phyloP scores from a whole-genome alignment of 2,113 vertebrate species.

The Pungitius pungitius region DNA sequence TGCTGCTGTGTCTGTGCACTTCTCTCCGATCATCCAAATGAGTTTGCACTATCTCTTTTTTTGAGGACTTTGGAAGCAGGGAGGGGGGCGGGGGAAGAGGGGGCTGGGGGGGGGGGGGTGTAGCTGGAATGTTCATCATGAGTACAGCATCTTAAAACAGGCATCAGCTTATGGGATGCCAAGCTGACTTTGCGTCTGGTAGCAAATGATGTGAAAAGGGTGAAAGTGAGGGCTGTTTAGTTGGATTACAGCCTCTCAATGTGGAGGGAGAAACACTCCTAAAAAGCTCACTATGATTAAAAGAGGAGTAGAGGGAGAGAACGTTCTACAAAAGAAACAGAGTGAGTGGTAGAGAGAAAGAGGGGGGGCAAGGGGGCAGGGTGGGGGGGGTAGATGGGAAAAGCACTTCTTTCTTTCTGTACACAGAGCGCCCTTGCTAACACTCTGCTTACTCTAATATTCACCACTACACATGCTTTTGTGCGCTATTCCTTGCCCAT shows the following conservation, averaged over 20 bases:
- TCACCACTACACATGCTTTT: conserved; percentile 70
- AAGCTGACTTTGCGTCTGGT: conserved; percentile 50
- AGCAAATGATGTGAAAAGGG: conserved; percentile 56
- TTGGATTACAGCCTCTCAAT: conserved; percentile 32
- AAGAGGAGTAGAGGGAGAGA: conserved; percentile 30
- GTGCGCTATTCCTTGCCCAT: conserved; percentile 47
- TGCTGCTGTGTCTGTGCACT: conserved; percentile 30
- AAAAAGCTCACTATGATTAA: conserved; percentile 60
- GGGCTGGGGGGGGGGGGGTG: neutral
- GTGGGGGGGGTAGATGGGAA: conserved; percentile 37
- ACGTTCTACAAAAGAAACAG: conserved; percentile 35
- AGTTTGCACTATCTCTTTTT: conserved; percentile 35
- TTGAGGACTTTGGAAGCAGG: no score
- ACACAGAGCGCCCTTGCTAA: conserved; percentile 56
- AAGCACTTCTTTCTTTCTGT: conserved; percentile 58
- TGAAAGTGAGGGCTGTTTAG: conserved; percentile 42
- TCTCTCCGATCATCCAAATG: conserved; percentile 41
- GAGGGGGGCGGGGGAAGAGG: neutral
- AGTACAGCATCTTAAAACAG: conserved; percentile 57
- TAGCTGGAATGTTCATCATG: conserved; percentile 35
- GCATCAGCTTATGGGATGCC: conserved; percentile 45
- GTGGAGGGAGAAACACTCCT: conserved; percentile 36
- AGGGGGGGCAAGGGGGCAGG: no score
- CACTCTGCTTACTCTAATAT: conserved; percentile 60
- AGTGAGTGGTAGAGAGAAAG: conserved; percentile 15